Base-by-base conservation (phyloP, 2,113 vertebrate species). In the Acanthisitta chloris region DNA sequence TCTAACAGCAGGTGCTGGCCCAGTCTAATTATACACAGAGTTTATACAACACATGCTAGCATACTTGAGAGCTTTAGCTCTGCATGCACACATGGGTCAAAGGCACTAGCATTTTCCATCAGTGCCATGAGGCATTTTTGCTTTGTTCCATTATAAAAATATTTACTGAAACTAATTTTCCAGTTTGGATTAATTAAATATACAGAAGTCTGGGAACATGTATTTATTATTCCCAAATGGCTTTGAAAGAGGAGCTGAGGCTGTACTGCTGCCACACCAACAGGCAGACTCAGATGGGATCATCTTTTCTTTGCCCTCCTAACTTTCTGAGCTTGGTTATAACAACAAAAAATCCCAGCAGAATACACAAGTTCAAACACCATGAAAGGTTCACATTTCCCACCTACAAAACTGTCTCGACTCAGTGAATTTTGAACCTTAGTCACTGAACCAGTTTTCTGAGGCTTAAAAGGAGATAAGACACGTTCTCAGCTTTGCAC, bases 1-100 rank as follows among this genome's bases (percentile, higher is more conserved):
- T 40, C 64, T 59, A 69, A 57, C 58, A 92, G 64, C 90, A 92
- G 91, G 70, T 93, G 93, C 14, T 92, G 66, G 48, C 66, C 49
- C 20, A 64, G 26, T 59, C 34, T 72, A 79, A 90, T 67, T 61
- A 85, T 38, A 88, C 54, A 42, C 52, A 34, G 21, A 73, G 67
- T 86, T 77, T 45, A 94, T 18, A 57, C 81, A 92, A 48, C 67
- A 83, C 81, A 62, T 54, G 67, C 67, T 14, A 48, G 38, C 26
- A 7, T 5, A 57, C 54, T 62, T 17, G 1, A 57, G 66, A 85
- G 45, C 19, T 91, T 36, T 38, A 64, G 62, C 71, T 82, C 72
- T 40, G 62, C 51, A 73, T 9, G 23, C 71, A 59, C 57, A 13
- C 82, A 51, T 2, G 42, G 51, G 70, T 65, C 85, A 82, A 10